phyloP scores from a whole-genome alignment of 2,888 invertebrate species.

The Microchrysa polita region DNA sequence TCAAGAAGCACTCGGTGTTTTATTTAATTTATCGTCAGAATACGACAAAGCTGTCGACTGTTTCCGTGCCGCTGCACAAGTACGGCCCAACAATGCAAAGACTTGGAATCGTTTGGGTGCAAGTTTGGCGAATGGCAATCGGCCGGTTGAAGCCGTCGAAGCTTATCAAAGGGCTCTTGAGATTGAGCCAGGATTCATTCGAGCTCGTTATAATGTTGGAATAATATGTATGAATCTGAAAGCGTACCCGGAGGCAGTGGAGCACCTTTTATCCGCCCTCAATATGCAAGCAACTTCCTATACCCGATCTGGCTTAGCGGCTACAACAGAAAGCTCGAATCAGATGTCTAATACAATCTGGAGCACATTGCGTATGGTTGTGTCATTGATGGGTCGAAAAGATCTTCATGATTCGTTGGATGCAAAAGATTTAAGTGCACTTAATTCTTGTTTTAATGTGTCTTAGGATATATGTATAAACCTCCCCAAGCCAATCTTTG shows the following conservation, averaged over 20 bases:
- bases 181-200: slow-evolving; percentile 93
- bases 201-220: slow-evolving; percentile 97
- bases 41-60: slow-evolving; percentile 97
- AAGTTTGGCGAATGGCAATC: slow-evolving; percentile 93
- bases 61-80: slow-evolving; percentile 88
- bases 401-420: slow-evolving; percentile 72
- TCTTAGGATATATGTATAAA: no score
- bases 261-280: slow-evolving; percentile 92
- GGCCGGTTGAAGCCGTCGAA: slow-evolving; percentile 94
- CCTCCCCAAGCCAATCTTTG: no score
- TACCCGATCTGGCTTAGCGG: slow-evolving; percentile 67
- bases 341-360: slow-evolving; percentile 93
- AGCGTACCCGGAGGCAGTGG: slow-evolving; percentile 93
- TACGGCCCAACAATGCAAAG: slow-evolving; percentile 80
- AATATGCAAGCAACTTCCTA: slow-evolving; percentile 83
- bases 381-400: slow-evolving; percentile 79
- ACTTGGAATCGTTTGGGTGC: slow-evolving; percentile 98
- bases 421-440: slow-evolving; percentile 69
- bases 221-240: slow-evolving; percentile 97
- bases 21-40: slow-evolving; percentile 94
- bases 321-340: slow-evolving; percentile 61
- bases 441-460: slow-evolving; percentile 68
- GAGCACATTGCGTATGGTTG: slow-evolving; percentile 90
- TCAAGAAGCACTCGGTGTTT: slow-evolving; percentile 92
- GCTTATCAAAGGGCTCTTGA: slow-evolving; percentile 93